Conservation (phyloP, 2,888 invertebrate species). For the Ophonus ardosiacus region DNA sequence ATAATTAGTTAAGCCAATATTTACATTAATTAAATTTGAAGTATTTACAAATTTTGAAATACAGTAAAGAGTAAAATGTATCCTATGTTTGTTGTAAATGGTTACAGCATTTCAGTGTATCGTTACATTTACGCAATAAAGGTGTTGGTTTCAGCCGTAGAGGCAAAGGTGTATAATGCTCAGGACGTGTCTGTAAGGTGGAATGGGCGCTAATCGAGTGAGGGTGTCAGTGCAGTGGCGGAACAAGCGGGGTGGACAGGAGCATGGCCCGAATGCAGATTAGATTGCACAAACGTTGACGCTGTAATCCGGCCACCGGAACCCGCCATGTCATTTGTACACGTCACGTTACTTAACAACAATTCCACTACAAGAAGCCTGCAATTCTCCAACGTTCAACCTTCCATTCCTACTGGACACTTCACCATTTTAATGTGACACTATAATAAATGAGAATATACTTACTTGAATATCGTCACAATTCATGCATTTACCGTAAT, state of each 20-base stretch:
- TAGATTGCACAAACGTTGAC: constrained; percentile 52
- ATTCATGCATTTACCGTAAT: neutral
- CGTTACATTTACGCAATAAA: too few relatives aligned
- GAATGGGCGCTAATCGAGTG: constrained; percentile 30
- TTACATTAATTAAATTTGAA: too few relatives aligned
- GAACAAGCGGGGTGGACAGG: constrained; percentile 41
- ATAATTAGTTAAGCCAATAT: too few relatives aligned
- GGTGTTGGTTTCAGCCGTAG: too few relatives aligned
- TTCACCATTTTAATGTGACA: neutral
- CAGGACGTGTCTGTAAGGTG: constrained; percentile 3
- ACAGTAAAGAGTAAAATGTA: too few relatives aligned
- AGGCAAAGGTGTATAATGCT: constrained; percentile 7
- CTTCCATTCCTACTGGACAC: neutral
- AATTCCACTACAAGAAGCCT: constrained; percentile 15
- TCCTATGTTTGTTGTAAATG: too few relatives aligned
- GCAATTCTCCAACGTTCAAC: constrained; percentile 2
- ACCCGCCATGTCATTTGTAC: constrained; percentile 46
- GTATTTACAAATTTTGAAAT: too few relatives aligned
- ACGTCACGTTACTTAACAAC: constrained; percentile 54
- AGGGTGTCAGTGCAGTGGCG: constrained; percentile 48
- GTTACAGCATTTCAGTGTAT: too few relatives aligned
- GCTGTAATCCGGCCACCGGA: constrained; percentile 32
- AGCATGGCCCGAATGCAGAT: constrained; percentile 51
- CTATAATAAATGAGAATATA: neutral
- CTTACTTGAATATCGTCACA: neutral